Evolutionary conservation across 2,888 invertebrate species (phyloP).

Genomic region (Lottia gigantea): DNA sequence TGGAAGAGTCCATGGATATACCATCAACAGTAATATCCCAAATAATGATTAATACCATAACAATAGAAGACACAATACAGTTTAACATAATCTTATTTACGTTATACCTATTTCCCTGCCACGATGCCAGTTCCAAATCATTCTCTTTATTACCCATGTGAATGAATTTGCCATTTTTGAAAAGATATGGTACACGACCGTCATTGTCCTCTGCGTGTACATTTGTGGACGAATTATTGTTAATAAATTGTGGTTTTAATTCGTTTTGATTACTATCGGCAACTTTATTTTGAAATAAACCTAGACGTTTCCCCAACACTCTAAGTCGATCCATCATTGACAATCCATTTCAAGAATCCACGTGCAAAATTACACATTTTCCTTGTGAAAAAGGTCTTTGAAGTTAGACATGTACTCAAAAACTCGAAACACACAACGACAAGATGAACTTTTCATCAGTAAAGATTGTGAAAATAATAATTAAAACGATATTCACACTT

Average conservation of each 20-base stretch:
- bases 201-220: not conserved
- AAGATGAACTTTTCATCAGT: too few relatives aligned
- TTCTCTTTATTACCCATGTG: not conserved
- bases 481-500: too few relatives aligned
- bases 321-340: not conserved
- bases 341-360: too few relatives aligned
- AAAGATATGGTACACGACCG: not conserved
- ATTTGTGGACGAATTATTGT: not conserved
- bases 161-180: not conserved
- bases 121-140: not conserved
- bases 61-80: conserved; percentile 12
- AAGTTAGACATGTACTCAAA: too few relatives aligned
- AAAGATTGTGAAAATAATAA: too few relatives aligned
- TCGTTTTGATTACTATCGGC: not conserved
- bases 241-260: not conserved
- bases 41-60: conserved; percentile 14
- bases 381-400: too few relatives aligned
- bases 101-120: conserved; percentile 15
- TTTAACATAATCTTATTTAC: conserved; percentile 15
- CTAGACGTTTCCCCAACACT: not conserved
- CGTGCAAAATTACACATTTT: too few relatives aligned
- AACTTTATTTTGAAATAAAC: not conserved
- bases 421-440: too few relatives aligned
- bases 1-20: not conserved
- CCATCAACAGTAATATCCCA: conserved; percentile 14